Conservation (phyloP, 2,888 invertebrate species). For the Pollenia labialis region DNA sequence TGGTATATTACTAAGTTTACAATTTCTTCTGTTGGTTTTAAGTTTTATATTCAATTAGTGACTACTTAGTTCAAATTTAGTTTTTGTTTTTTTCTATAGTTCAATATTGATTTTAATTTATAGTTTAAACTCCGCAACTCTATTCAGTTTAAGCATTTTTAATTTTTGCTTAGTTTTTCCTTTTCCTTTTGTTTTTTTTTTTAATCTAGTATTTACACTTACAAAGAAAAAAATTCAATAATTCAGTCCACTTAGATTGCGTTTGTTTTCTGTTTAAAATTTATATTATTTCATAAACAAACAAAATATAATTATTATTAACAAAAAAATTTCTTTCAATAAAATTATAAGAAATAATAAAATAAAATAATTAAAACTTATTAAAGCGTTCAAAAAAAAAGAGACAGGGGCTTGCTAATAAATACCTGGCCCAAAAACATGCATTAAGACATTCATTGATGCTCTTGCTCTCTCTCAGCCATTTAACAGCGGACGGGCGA, state of each 20-base stretch:
- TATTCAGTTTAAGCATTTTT: slow-evolving; percentile 23
- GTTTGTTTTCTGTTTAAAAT: slow-evolving; percentile 77
- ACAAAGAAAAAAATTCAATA: slow-evolving; percentile 79
- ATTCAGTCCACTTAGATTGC: slow-evolving; percentile 83
- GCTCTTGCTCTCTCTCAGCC: slow-evolving; percentile 72
- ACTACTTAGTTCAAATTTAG: slow-evolving; percentile 54
- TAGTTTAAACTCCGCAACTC: slow-evolving; percentile 46
- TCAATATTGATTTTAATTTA: slow-evolving; percentile 36
- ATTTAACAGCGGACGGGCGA: slow-evolving; percentile 34
- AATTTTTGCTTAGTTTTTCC: slow-evolving; percentile 53
- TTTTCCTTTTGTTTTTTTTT: slow-evolving; percentile 54
- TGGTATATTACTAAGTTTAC: not conserved
- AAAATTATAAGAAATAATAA: slow-evolving; percentile 45
- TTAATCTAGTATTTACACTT: slow-evolving; percentile 81
- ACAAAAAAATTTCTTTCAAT: slow-evolving; percentile 34
- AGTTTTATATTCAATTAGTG: slow-evolving; percentile 56
- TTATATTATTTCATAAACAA: slow-evolving; percentile 60
- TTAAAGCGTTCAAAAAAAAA: slow-evolving; percentile 81
- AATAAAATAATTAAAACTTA: slow-evolving; percentile 77
- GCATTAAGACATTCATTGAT: slow-evolving; percentile 76
- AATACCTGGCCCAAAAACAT: slow-evolving; percentile 31
- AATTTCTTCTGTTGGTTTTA: slow-evolving; percentile 15
- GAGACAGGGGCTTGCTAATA: slow-evolving; percentile 33
- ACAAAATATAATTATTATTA: slow-evolving; percentile 55
- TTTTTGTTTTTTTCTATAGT: slow-evolving; percentile 19